Conservation (phyloP, 2,888 invertebrate genomes). For the Aproaerema taeniolella region DNA sequence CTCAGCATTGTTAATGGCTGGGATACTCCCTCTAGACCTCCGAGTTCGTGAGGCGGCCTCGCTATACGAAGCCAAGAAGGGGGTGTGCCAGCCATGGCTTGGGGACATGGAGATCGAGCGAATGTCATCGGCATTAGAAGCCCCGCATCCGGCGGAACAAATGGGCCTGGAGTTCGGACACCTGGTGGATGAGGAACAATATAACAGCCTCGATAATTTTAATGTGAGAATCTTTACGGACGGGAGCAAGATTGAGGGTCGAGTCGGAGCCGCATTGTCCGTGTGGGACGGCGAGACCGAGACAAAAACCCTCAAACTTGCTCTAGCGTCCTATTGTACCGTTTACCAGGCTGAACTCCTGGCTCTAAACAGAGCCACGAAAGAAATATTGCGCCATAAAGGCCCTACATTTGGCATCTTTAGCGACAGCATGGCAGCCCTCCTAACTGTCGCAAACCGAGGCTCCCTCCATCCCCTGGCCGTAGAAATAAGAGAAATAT, state of each 20-base stretch:
- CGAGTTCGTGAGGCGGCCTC: conserved; percentile 14
- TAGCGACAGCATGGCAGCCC: conserved; percentile 2
- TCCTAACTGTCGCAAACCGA: conserved; percentile 3
- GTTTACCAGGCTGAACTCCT: conserved; percentile 9
- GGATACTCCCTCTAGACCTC: conserved; percentile 11
- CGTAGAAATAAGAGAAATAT: not conserved
- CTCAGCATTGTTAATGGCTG: conserved; percentile 12
- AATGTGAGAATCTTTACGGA: conserved; percentile 15
- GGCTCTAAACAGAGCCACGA: not conserved
- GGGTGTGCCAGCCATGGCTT: not conserved
- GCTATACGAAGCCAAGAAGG: conserved; percentile 19
- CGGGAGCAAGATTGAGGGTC: conserved; percentile 18
- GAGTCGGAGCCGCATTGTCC: conserved; percentile 9
- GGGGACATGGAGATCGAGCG: conserved; percentile 19
- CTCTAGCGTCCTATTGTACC: conserved; percentile 1
- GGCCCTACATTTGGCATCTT: not conserved
- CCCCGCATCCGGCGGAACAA: conserved; percentile 10
- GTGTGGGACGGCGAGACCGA: not conserved
- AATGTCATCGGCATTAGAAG: not conserved
- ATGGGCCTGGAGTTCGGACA: not conserved
- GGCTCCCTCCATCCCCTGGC: conserved; percentile 1
- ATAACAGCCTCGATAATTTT: not conserved
- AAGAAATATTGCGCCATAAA: not conserved
- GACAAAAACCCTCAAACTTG: conserved; percentile 4
- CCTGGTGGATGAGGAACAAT: conserved; percentile 2